Evolutionary conservation across 2,888 invertebrate genomes (phyloP).

Genomic region (Ceraclea dissimilis): DNA sequence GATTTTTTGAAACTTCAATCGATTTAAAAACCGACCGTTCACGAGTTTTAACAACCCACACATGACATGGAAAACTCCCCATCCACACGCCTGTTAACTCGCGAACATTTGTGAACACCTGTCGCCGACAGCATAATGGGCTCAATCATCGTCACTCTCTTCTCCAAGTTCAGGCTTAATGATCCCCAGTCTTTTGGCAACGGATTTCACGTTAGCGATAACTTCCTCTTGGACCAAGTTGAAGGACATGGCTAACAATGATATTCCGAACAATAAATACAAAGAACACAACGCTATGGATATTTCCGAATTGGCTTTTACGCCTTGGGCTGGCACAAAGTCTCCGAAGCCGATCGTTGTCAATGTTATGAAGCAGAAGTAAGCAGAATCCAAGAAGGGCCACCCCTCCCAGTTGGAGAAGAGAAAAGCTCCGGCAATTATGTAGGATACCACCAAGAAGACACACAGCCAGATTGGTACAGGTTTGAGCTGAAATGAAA

Average conservation of each 20-base stretch:
- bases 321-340: constrained; percentile 77
- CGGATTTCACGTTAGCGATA: constrained; percentile 77
- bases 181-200: constrained; percentile 81
- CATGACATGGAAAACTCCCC: no score
- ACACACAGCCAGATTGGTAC: constrained; percentile 89
- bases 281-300: constrained; percentile 80
- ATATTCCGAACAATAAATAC: constrained; percentile 90
- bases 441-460: constrained; percentile 81
- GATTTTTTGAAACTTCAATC: no score
- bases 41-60: no score
- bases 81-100: no score
- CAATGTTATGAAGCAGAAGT: constrained; percentile 90
- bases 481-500: constrained; percentile 47
- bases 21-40: no score
- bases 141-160: constrained; percentile 47
- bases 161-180: constrained; percentile 66
- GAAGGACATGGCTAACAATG: constrained; percentile 92
- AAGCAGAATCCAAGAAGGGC: constrained; percentile 81
- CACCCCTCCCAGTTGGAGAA: constrained; percentile 82
- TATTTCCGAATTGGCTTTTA: constrained; percentile 37
- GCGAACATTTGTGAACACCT: no score
- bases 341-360: constrained; percentile 92
- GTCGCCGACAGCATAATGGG: no score
- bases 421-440: constrained; percentile 79
- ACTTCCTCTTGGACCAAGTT: constrained; percentile 94